phyloP scores from a whole-genome alignment of 2,888 invertebrate genomes.

The Epinotia demarniana region DNA sequence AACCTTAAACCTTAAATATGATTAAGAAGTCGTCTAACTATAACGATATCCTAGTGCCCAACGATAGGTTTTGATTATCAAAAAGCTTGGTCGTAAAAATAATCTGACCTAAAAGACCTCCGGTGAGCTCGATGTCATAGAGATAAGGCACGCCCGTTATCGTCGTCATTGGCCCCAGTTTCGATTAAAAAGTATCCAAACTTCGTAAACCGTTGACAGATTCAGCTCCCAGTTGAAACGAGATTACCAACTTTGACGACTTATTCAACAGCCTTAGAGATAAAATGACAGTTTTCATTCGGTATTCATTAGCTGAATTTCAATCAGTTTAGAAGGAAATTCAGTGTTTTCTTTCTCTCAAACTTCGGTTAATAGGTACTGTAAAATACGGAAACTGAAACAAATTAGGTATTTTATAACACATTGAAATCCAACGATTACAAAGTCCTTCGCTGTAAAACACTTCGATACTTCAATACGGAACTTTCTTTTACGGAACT shows the following conservation, averaged over 20 bases:
- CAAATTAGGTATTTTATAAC: not conserved
- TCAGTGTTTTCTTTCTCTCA: not conserved
- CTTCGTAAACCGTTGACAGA: constrained; percentile 39
- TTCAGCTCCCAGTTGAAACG: constrained; percentile 23
- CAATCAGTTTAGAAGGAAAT: not conserved
- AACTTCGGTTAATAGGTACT: not conserved
- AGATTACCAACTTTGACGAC: constrained; percentile 34
- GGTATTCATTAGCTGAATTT: constrained; percentile 23
- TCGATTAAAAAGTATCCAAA: constrained; percentile 35
- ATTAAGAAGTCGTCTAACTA: no score
- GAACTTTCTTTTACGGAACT: no score
- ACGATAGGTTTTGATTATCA: not conserved
- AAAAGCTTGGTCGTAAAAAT: not conserved
- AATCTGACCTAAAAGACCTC: constrained; percentile 13
- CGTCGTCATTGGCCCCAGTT: constrained; percentile 18
- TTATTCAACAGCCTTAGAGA: constrained; percentile 34
- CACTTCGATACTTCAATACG: not conserved
- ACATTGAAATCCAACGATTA: not conserved
- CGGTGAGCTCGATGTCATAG: constrained; percentile 23
- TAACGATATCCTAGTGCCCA: not conserved
- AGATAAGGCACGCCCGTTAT: constrained; percentile 37
- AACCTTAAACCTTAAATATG: no score
- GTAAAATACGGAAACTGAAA: not conserved
- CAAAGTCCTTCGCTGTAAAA: not conserved
- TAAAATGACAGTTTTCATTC: constrained; percentile 31